These are phyloP conservation scores for Macropodus opercularis DNA, from an alignment of 2,797 vertebrate species.

Conservation along the genomic window DNA sequence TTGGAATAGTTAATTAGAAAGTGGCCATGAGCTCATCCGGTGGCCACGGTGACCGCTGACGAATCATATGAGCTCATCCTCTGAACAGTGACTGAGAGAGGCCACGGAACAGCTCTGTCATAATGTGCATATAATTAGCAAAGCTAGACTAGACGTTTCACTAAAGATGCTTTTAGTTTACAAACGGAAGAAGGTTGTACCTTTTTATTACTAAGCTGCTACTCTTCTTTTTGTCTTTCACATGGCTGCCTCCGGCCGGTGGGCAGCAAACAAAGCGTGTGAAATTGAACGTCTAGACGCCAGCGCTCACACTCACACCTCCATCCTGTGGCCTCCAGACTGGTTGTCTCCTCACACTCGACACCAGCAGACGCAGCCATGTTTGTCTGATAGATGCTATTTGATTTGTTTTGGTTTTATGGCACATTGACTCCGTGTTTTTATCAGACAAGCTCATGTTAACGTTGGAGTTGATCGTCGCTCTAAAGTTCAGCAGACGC, in stretches of 20 bases:
- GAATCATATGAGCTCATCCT: conserved; percentile 50
- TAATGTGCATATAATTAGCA: too few species aligned
- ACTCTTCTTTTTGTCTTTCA: conserved; percentile 40
- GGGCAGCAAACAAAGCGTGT: conserved; percentile 64
- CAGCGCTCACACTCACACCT: conserved; percentile 14
- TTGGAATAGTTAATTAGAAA: conserved; percentile 46
- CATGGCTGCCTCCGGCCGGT: conserved; percentile 48
- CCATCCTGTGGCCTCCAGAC: conserved; percentile 9
- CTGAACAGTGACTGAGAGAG: conserved; percentile 1
- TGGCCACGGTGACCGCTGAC: conserved; percentile 45
- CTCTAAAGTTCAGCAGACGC: background rate
- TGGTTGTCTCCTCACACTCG: conserved; percentile 4
- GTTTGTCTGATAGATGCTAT: background rate
- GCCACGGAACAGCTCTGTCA: too few species aligned
- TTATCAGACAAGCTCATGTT: too few species aligned
- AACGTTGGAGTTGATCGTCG: background rate
- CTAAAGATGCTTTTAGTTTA: too few species aligned
- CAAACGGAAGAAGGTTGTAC: too few species aligned
- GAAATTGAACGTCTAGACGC: conserved; percentile 72
- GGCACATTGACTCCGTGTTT: too few species aligned
- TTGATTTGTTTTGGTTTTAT: background rate
- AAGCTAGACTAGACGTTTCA: too few species aligned
- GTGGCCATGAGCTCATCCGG: conserved; percentile 53
- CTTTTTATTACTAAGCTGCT: too few species aligned
- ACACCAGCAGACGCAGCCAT: conserved; percentile 15